A percentile compares a stretch with the other conserved stretches of the same genome.
These are phyloP conservation scores for Cathartes aura DNA, from an alignment of 2,113 vertebrate species.

Conservation along the genomic window DNA sequence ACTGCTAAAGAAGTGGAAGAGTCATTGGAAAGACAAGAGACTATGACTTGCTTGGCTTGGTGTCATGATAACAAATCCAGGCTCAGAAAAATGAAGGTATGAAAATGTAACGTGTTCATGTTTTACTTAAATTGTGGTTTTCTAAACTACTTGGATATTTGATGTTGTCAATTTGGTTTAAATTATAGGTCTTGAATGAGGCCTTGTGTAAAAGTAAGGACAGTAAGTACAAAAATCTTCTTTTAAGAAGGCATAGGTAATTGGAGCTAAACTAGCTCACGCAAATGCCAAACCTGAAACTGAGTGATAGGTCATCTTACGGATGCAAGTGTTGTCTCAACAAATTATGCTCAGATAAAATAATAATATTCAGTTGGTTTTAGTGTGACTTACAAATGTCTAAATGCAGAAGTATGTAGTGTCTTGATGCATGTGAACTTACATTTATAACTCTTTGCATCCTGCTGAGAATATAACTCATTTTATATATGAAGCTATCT, in stretches of 20 bases:
- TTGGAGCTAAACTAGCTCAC: background rate
- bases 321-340: background rate
- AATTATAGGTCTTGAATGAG: background rate
- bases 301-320: background rate
- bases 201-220: background rate
- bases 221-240: background rate
- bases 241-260: background rate
- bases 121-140: background rate
- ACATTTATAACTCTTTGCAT: background rate
- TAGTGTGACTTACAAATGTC: background rate
- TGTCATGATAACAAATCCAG: conserved; percentile 99
- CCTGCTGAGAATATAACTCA: background rate
- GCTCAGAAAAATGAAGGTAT: conserved; percentile 98
- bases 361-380: background rate
- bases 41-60: conserved; percentile 96
- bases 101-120: background rate
- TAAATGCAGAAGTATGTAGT: background rate
- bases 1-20: conserved; percentile 99
- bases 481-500: background rate
- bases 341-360: background rate
- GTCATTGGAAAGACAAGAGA: conserved; percentile 96
- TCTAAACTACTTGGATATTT: background rate
- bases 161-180: background rate
- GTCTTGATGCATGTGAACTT: background rate
- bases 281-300: background rate